Percentiles rank a stretch among this genome's conserved stretches.
Evolutionary conservation across 1,140 invertebrate species (phyloP).

Genomic region (Drosophila grimshawi): DNA sequence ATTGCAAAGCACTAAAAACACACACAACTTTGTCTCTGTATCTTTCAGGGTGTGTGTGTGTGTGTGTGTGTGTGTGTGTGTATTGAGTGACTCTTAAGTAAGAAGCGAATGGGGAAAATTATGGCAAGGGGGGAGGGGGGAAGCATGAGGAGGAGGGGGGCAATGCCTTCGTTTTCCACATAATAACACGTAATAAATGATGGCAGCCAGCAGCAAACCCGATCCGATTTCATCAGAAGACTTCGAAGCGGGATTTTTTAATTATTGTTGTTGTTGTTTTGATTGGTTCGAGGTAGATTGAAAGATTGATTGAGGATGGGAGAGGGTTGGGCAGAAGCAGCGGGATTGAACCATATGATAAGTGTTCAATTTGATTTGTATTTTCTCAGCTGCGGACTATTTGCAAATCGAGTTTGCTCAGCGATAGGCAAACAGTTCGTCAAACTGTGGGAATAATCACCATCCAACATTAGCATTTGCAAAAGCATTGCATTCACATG

Average conservation of each 20-base stretch:
- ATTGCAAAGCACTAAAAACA: slow-evolving; percentile 46
- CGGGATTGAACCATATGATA: slow-evolving; percentile 18
- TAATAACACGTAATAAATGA: slow-evolving; percentile 55
- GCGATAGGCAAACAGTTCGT: slow-evolving; percentile 28
- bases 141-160: not conserved
- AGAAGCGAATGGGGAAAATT: not conserved
- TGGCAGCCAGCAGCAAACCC: slow-evolving; percentile 27
- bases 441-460: not conserved
- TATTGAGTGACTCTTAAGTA: slow-evolving; percentile 33
- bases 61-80: slow-evolving; percentile 6
- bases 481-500: slow-evolving; percentile 2
- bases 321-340: not conserved
- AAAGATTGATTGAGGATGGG: slow-evolving; percentile 11
- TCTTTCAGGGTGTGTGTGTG: slow-evolving; percentile 11
- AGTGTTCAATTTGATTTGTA: slow-evolving; percentile 17
- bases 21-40: slow-evolving; percentile 33
- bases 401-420: slow-evolving; percentile 9
- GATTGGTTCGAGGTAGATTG: not conserved
- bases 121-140: too few relatives aligned
- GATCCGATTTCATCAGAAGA: slow-evolving; percentile 45
- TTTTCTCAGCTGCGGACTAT: slow-evolving; percentile 37
- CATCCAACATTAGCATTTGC: not conserved
- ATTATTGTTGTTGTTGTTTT: slow-evolving; percentile 29
- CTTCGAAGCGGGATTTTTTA: slow-evolving; percentile 30
- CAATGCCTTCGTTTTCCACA: slow-evolving; percentile 43